Conservation (phyloP, 2,797 vertebrate genomes). For the Pseudocheirus occidentalis region DNA sequence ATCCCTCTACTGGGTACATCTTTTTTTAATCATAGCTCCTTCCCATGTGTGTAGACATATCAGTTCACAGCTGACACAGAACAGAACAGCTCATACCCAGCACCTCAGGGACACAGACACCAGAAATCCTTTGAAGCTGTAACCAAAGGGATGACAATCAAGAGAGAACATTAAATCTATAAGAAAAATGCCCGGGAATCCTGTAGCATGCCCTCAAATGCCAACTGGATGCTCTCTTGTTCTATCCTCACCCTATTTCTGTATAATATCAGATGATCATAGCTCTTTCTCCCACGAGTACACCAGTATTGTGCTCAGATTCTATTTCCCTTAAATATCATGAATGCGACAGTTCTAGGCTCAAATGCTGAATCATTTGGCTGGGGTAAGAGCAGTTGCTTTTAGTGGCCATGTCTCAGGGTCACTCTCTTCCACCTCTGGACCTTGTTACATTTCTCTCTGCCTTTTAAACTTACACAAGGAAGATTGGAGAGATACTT, state of each 20-base stretch:
- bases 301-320: not conserved
- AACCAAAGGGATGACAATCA: not conserved
- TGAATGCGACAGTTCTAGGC: not conserved
- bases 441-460: not conserved
- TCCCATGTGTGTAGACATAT: not conserved
- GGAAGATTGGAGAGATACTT: not conserved
- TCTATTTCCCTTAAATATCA: not conserved
- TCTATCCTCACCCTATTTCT: not conserved
- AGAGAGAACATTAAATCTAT: not conserved
- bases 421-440: not conserved
- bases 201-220: not conserved
- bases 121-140: not conserved
- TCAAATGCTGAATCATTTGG: not conserved
- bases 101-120: not conserved
- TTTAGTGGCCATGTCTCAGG: not conserved
- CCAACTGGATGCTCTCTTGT: not conserved
- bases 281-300: not conserved
- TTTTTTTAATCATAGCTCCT: not conserved
- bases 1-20: not conserved
- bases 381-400: not conserved
- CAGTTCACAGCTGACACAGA: not conserved
- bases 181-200: not conserved
- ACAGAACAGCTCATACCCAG: not conserved
- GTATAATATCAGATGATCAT: not conserved
- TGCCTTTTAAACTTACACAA: not conserved